Base-by-base conservation (phyloP, 64 coral and sea anemone species). In the Anthopleura sola region DNA sequence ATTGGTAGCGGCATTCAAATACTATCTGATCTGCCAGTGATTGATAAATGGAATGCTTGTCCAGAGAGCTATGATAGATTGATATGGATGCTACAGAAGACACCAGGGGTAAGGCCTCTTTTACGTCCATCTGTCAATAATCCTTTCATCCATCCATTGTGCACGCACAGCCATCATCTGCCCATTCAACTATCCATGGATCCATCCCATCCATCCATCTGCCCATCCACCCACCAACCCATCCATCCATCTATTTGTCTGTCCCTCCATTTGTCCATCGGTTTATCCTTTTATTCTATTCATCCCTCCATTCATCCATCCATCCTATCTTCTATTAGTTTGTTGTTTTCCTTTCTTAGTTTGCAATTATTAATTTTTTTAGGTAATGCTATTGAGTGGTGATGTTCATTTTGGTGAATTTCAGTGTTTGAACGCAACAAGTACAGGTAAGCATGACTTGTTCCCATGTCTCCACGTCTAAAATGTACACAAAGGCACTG, bases 401-500 rank as follows among this genome's bases (percentile, higher is more conserved):
- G 95, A 98, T 80, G 95, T 98, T 57, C 95, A 98, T 87, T 94
- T 98, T 86, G 95, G 95, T 3, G 95, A 98, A 75, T 85, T 93
- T n/a, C 86, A 92, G 44, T 98, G 95, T 76, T 84, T 93, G 19
- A 98, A 98, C 80, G 90, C 51, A 74, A 93, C 95, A 21, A 93
- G 91, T 13, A 91, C 95, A 57, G 95, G 95, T 98, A 71, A 55
- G 49, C 37, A 78, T 47, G 24, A 48, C 39, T 47, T 79, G 16
- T 71, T 71, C 31, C 11, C 66, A 34, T 33, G 9, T 11, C 24
- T 23, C 24, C 21, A 29, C 60, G 60, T 66, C 24, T 44, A 44
- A n/a, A 2, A 53, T 17, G 16, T 53, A 14, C 13, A 53, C 50
- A 62, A 62, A 23, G 13, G 58, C 29, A 5, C 66, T 32, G 28